These are phyloP conservation scores for Steinernema khuongi DNA, from an alignment of 1,140 invertebrate genomes.

Conservation along the genomic window DNA sequence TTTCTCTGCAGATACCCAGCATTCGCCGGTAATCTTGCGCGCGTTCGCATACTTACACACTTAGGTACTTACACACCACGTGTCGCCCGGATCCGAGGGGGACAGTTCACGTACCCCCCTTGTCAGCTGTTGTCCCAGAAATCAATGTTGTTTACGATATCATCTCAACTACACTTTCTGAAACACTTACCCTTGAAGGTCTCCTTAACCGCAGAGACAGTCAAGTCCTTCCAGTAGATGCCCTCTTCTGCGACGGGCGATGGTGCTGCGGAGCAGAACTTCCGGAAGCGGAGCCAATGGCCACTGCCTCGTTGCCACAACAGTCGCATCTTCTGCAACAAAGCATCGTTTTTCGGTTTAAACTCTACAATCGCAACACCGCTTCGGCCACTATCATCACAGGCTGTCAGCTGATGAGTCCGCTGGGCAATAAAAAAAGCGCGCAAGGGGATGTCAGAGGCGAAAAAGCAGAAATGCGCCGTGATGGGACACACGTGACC, in stretches of 20 bases:
- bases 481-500: background rate
- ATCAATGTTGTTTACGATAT: slow-evolving; percentile 66
- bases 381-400: background rate
- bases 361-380: slow-evolving; percentile 1
- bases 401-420: background rate
- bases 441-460: background rate
- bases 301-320: slow-evolving; percentile 3
- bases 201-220: slow-evolving; percentile 22
- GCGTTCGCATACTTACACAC: too few species aligned
- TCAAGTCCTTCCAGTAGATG: slow-evolving; percentile 15
- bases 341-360: background rate
- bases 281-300: background rate
- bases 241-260: background rate
- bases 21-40: too few species aligned
- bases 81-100: too few species aligned
- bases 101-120: too few species aligned
- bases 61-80: too few species aligned
- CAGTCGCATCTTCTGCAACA: slow-evolving; percentile 9
- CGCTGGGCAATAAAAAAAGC: background rate
- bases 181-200: slow-evolving; percentile 43
- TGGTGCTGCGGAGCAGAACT: slow-evolving; percentile 5
- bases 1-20: too few species aligned
- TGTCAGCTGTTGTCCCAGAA: too few species aligned
- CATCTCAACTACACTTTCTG: too few species aligned
- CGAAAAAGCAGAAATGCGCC: background rate